Evolutionary conservation across 2,888 invertebrate genomes (phyloP).

Genomic region (Amphimallon solstitiale): DNA sequence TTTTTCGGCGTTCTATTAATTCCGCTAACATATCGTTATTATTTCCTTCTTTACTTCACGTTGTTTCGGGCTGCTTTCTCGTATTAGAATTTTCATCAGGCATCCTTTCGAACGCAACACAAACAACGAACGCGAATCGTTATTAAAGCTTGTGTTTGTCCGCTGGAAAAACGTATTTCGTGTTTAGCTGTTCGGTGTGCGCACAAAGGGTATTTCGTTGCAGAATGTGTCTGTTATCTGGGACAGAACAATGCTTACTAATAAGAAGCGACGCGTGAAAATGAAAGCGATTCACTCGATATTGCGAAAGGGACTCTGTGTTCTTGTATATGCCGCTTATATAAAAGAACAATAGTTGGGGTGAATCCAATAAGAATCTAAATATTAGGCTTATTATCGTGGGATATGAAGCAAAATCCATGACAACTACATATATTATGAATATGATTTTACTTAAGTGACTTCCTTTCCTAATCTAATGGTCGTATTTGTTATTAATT

Average conservation of each 20-base stretch:
- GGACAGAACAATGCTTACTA: slow-evolving; percentile 24
- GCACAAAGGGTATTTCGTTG: not conserved
- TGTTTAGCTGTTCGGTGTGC: slow-evolving; percentile 9
- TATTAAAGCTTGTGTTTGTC: slow-evolving; percentile 20
- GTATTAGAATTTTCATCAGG: slow-evolving; percentile 33
- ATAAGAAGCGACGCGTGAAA: slow-evolving; percentile 17
- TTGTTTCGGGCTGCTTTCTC: not conserved
- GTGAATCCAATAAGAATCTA: too few relatives aligned
- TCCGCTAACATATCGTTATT: slow-evolving; percentile 21
- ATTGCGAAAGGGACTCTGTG: too few relatives aligned
- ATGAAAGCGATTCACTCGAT: not conserved
- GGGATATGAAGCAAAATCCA: too few relatives aligned
- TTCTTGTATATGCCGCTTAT: too few relatives aligned
- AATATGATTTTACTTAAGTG: too few relatives aligned
- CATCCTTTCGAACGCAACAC: slow-evolving; percentile 24
- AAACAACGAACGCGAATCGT: slow-evolving; percentile 21
- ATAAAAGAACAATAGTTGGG: too few relatives aligned
- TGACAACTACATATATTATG: too few relatives aligned
- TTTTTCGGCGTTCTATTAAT: slow-evolving; percentile 20
- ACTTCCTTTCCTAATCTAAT: too few relatives aligned
- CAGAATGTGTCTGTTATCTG: slow-evolving; percentile 12
- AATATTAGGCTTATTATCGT: too few relatives aligned
- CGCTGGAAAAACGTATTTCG: slow-evolving; percentile 20
- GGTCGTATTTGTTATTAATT: too few relatives aligned
- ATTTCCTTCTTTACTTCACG: slow-evolving; percentile 6